Conservation (phyloP, 2,113 vertebrate genomes). For the Petrocephalus zakoni region DNA sequence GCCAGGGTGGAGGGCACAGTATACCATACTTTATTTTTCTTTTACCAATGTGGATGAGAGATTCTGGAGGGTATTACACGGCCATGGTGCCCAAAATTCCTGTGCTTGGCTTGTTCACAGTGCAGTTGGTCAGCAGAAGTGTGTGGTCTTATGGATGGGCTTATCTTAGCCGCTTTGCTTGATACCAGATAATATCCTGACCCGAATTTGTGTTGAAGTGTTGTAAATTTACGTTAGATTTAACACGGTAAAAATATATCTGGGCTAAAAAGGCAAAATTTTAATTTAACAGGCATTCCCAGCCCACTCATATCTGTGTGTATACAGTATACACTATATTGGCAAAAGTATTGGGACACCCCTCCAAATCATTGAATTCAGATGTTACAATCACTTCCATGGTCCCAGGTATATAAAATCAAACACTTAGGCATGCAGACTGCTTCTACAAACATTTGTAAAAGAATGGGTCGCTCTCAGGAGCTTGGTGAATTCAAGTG, state of each 20-base stretch:
- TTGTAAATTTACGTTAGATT: too few relatives aligned
- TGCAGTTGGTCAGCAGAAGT: neutral
- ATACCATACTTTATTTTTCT: neutral
- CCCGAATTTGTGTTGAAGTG: neutral
- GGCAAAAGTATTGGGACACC: too few relatives aligned
- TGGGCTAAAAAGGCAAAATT: neutral
- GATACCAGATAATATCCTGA: neutral
- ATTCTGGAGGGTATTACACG: neutral
- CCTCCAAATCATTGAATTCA: too few relatives aligned
- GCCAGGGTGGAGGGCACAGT: neutral
- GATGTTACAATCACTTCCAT: too few relatives aligned
- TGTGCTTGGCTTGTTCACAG: neutral
- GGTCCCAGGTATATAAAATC: too few relatives aligned
- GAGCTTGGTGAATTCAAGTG: too few relatives aligned
- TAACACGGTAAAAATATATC: too few relatives aligned
- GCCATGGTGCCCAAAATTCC: neutral
- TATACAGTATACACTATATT: too few relatives aligned
- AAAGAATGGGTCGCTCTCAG: too few relatives aligned
- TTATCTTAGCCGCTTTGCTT: neutral
- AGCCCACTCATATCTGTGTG: neutral
- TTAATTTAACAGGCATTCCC: neutral
- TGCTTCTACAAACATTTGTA: too few relatives aligned
- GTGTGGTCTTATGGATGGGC: neutral
- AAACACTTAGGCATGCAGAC: too few relatives aligned
- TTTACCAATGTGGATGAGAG: neutral